Base-by-base conservation (phyloP, 2,113 vertebrate species). In the Castor canadensis region DNA sequence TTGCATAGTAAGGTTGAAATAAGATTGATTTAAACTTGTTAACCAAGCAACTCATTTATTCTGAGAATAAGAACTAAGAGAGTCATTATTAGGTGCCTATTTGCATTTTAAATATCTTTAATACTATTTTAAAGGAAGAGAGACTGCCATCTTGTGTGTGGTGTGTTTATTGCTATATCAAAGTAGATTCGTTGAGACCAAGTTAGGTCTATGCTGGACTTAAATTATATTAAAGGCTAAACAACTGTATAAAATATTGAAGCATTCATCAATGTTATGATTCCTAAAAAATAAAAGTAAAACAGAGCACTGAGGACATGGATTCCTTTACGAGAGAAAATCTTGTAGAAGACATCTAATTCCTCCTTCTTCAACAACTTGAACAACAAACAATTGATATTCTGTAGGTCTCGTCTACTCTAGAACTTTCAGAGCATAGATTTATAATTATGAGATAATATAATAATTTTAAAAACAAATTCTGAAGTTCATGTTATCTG, bases 121-220 rank as follows among this genome's bases (percentile, higher is more conserved):
- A 71, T 64, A 15, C 8, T 10, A 16, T 87, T 49, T 72, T 83
- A n/a, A 58, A 58, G 92, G 49, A 71, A 80, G 80, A 96, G 86
- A 97, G 47, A 10, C 96, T 97, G 94, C 96, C 96, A 93, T 80
- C 96, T 64, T 82, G 87, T 96, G 95, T 67, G 0, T 8, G 13
- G 19, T 91, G 32, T 17, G 38, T 40, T 96, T 76, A 87, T 30
- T 97, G 93, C 94, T 73, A 22, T 17, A 0, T 32, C 10, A 0
- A 93, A 82, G 3, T 60, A 8, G 35, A 47, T 58, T 3, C 22
- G 3, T 82, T 64, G 49, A 93, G 76, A 58, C 20, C 28, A 77
- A 84, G 10, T 62, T 49, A 47, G 38, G 88, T 81, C 49, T 89
- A 0, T 43, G 12, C 43, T 75, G n/a, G 28, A n/a, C 19, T 89